A percentile compares a stretch with the other conserved stretches of the same genome.
Evolutionary conservation across 1,140 invertebrate species (phyloP).

Genomic region (Polypedilum pembai): DNA sequence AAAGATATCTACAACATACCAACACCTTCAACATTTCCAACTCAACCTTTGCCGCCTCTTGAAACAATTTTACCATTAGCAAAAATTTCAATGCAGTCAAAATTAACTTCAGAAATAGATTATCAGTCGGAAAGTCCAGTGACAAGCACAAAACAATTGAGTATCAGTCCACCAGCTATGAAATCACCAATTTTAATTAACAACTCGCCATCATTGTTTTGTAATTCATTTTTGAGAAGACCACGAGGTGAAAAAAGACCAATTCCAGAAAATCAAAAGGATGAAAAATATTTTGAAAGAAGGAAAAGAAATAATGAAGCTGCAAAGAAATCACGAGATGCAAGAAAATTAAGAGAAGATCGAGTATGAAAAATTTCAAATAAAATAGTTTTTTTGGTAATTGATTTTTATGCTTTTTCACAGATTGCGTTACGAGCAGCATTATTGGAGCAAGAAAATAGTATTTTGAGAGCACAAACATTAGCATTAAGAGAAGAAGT

Average conservation of each 20-base stretch:
- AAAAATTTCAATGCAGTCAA: conserved; percentile 8
- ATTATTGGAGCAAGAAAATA: conserved; percentile 77
- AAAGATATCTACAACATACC: conserved; percentile 9
- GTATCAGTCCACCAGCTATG: background rate
- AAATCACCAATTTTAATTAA: conserved; percentile 14
- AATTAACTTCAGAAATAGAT: background rate
- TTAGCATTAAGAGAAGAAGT: conserved; percentile 72
- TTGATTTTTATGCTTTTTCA: background rate
- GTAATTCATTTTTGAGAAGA: conserved; percentile 41
- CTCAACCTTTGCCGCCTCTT: background rate
- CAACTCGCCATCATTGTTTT: conserved; percentile 28
- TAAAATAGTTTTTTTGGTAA: background rate
- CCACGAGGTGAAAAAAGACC: conserved; percentile 76
- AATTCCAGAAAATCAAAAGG: conserved; percentile 78
- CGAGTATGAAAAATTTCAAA: conserved; percentile 30
- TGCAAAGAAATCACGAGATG: conserved; percentile 83
- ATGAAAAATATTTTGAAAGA: conserved; percentile 82
- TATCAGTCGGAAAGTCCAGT: background rate
- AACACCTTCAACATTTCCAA: background rate
- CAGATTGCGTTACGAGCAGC: conserved; percentile 72
- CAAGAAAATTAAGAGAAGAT: conserved; percentile 75
- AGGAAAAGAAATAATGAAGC: conserved; percentile 81
- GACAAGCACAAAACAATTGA: background rate
- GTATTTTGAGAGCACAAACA: conserved; percentile 70
- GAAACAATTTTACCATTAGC: background rate